These are phyloP conservation scores for Sebastes diploproa DNA, from an alignment of 2,797 vertebrate genomes.

Conservation along the genomic window DNA sequence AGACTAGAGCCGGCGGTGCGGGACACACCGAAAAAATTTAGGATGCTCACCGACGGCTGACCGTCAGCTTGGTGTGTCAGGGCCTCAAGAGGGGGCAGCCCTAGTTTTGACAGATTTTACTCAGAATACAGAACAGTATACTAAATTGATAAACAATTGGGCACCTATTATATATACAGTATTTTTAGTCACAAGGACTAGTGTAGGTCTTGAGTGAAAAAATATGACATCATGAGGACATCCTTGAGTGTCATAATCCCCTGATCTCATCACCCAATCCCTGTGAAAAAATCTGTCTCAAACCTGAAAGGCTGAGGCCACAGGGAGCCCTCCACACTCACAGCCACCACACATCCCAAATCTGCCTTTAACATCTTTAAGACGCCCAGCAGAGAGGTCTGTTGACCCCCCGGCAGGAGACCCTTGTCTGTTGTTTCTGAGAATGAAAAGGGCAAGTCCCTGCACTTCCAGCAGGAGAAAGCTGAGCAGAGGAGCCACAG, in stretches of 20 bases:
- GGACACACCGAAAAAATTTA: too few species aligned
- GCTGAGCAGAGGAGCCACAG: conserved; percentile 31
- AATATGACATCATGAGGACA: neutral
- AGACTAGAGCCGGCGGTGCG: too few species aligned
- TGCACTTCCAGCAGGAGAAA: conserved; percentile 36
- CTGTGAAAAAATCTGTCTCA: neutral
- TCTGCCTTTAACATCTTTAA: conserved; percentile 59
- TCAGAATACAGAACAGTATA: neutral
- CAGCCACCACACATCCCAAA: conserved; percentile 39
- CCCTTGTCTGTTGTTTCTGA: conserved; percentile 76
- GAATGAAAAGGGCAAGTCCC: conserved; percentile 65
- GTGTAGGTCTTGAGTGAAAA: neutral
- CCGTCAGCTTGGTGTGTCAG: too few species aligned
- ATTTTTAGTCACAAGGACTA: neutral
- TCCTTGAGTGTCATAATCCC: neutral
- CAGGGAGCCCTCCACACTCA: conserved; percentile 40
- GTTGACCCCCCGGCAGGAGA: conserved; percentile 67
- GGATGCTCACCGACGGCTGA: too few species aligned
- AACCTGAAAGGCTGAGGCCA: conserved; percentile 20
- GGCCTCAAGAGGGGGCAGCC: too few species aligned
- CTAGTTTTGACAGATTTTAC: neutral
- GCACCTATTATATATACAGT: neutral
- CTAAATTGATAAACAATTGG: neutral
- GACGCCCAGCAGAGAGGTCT: conserved; percentile 63
- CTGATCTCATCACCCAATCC: conserved; percentile 2